Percentiles rank a stretch among this genome's conserved stretches.
These are phyloP conservation scores for Eristalis intricaria DNA, from an alignment of 2,888 invertebrate species.

Conservation along the genomic window DNA sequence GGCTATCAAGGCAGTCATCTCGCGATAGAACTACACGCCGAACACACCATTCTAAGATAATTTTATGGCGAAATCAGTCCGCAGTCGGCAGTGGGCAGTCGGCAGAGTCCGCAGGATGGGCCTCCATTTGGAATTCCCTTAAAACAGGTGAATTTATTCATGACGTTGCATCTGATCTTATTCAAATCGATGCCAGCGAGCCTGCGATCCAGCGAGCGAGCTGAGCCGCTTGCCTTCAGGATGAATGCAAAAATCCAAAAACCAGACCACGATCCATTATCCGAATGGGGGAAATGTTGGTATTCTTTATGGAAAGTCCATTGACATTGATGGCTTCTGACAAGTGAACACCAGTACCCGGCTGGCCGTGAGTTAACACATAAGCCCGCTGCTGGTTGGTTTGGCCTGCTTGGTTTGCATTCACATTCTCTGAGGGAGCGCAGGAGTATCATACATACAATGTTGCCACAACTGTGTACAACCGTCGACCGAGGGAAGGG, in stretches of 20 bases:
- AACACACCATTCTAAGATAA: slow-evolving; percentile 48
- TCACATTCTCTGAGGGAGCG: too few relatives aligned
- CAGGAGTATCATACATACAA: slow-evolving; percentile 34
- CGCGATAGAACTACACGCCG: slow-evolving; percentile 38
- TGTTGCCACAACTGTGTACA: too few relatives aligned
- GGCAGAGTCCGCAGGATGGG: not conserved
- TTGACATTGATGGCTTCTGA: slow-evolving; percentile 71
- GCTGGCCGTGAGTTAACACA: not conserved
- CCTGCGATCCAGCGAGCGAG: not conserved
- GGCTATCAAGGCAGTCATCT: slow-evolving; percentile 11
- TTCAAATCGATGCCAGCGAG: slow-evolving; percentile 33
- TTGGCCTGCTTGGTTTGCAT: too few relatives aligned
- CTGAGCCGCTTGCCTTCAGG: not conserved
- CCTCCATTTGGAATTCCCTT: slow-evolving; percentile 45
- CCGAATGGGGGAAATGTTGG: slow-evolving; percentile 15
- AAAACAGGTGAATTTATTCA: slow-evolving; percentile 71
- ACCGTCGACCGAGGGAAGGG: too few relatives aligned
- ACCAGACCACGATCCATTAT: slow-evolving; percentile 14
- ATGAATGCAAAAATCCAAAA: slow-evolving; percentile 33
- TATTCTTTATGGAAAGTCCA: slow-evolving; percentile 59
- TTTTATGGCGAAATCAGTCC: slow-evolving; percentile 12
- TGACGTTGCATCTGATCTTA: slow-evolving; percentile 47
- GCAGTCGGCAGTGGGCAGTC: not conserved
- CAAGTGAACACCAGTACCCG: slow-evolving; percentile 54
- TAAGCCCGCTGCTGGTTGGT: not conserved